Conservation (phyloP, 2,888 invertebrate genomes). For the Athetis lepigone region DNA sequence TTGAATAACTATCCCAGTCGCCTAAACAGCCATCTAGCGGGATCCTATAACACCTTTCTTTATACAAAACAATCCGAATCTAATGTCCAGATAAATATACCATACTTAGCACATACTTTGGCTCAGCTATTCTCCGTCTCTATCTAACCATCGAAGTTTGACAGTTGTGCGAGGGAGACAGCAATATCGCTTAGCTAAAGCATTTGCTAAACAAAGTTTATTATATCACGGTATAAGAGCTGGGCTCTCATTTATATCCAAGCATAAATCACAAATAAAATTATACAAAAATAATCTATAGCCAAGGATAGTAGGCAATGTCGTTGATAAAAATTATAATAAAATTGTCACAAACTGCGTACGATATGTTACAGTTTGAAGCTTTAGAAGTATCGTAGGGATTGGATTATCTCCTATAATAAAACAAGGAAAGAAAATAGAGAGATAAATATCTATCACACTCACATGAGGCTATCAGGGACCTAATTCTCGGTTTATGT, state of each 20-base stretch:
- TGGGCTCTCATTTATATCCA: slow-evolving; percentile 50
- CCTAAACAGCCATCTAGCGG: slow-evolving; percentile 45
- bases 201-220: no score
- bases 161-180: no score
- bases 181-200: no score
- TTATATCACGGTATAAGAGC: slow-evolving; percentile 58
- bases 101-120: no score
- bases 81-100: no score
- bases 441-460: no score
- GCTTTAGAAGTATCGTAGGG: slow-evolving; percentile 2
- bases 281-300: slow-evolving; percentile 62
- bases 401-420: slow-evolving; percentile 11
- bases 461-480: no score
- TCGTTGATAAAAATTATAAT: slow-evolving; percentile 55
- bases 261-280: slow-evolving; percentile 59
- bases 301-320: slow-evolving; percentile 56
- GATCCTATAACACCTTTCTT: slow-evolving; percentile 46
- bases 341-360: slow-evolving; percentile 12
- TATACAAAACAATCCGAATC: slow-evolving; percentile 54
- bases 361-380: slow-evolving; percentile 21
- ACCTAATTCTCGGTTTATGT: no score
- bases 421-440: no score
- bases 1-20: slow-evolving; percentile 15
- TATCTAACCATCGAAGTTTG: no score
- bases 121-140: no score